A percentile compares a stretch with the other conserved stretches of the same genome.
phyloP scores from a whole-genome alignment of 2,888 invertebrate genomes.

The Trissoscelio sp. region DNA sequence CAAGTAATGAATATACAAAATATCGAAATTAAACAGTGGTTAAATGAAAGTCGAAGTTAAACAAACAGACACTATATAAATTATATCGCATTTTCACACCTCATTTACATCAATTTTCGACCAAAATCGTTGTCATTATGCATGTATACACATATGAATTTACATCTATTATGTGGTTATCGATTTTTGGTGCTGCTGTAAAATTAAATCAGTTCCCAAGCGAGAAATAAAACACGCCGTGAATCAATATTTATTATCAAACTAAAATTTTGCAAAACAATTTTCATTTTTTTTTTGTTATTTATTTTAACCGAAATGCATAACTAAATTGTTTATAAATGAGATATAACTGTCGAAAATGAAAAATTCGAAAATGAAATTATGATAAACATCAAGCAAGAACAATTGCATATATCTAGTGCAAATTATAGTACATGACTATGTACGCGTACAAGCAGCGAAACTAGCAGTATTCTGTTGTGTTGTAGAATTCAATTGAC shows the following conservation, averaged over 20 bases:
- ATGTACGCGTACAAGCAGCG: conserved; percentile 39
- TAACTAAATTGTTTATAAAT: no score
- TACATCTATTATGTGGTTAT: conserved; percentile 49
- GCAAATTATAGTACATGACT: conserved; percentile 41
- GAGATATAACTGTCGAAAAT: no score
- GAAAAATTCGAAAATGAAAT: no score
- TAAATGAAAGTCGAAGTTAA: conserved; percentile 9
- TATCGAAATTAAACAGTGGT: conserved; percentile 2
- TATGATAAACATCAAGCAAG: not conserved
- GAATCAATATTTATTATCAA: conserved; percentile 10
- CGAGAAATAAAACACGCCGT: not conserved
- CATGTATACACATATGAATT: conserved; percentile 22
- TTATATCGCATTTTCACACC: conserved; percentile 13
- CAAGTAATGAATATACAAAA: not conserved
- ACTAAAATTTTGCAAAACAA: no score
- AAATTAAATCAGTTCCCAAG: conserved; percentile 33
- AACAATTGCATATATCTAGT: conserved; percentile 33
- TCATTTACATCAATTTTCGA: conserved; percentile 29
- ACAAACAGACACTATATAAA: conserved; percentile 11
- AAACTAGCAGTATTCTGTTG: conserved; percentile 35
- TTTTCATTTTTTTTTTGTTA: no score
- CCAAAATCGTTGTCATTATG: conserved; percentile 28
- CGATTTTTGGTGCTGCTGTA: conserved; percentile 13
- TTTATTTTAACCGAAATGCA: no score
- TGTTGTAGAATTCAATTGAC: conserved; percentile 48